phyloP scores from a whole-genome alignment of 1,140 invertebrate species.

The Bradysia coprophila region DNA sequence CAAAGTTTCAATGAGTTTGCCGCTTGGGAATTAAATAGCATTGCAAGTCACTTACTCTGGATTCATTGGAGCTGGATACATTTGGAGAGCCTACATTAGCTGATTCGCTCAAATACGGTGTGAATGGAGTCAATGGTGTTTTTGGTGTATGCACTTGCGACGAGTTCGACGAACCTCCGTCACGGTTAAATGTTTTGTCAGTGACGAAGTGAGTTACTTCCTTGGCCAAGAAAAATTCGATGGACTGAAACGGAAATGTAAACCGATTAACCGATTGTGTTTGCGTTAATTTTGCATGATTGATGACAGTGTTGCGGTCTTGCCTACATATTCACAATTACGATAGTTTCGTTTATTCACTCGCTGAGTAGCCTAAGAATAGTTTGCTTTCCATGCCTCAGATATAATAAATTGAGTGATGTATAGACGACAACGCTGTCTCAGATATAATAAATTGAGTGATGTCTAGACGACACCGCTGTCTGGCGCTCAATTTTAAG shows the following conservation, averaged over 20 bases:
- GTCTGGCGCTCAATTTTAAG: no score
- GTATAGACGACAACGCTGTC: no score
- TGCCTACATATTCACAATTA: not conserved
- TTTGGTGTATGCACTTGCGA: conserved; percentile 6
- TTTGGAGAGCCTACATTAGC: not conserved
- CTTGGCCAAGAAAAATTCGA: conserved; percentile 35
- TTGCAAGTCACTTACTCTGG: not conserved
- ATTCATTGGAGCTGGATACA: conserved; percentile 1
- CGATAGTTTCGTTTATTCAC: no score
- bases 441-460: no score
- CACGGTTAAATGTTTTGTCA: conserved; percentile 26
- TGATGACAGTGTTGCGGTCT: not conserved
- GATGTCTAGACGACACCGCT: no score
- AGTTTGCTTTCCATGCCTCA: no score
- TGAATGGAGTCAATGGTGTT: not conserved
- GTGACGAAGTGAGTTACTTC: conserved; percentile 35
- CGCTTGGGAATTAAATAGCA: not conserved
- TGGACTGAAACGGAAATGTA: conserved; percentile 14
- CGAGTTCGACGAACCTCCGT: conserved; percentile 5
- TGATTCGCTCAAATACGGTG: not conserved
- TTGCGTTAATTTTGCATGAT: not conserved
- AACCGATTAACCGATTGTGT: no score
- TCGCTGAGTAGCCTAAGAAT: no score
- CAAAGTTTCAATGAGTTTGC: not conserved
- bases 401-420: no score